These are phyloP conservation scores for Chromis chromis DNA, from an alignment of 2,797 vertebrate species.

Conservation along the genomic window DNA sequence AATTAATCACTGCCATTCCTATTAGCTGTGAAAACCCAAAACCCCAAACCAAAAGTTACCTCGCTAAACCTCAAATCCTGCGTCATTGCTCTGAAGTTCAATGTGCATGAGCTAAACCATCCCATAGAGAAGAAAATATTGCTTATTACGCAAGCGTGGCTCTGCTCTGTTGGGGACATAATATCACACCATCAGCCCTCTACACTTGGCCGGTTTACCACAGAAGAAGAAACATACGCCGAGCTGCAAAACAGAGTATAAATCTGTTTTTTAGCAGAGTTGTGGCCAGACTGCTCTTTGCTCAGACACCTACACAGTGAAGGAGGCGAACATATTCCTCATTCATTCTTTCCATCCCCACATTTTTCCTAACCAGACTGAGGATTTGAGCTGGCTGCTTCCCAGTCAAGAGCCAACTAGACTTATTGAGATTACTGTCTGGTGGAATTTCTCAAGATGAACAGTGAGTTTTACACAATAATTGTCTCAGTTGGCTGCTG, in stretches of 20 bases:
- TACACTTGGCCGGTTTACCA: not conserved
- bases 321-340: slow-evolving; percentile 9
- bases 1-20: too few relatives aligned
- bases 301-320: slow-evolving; percentile 46
- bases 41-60: too few relatives aligned
- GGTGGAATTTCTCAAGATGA: not conserved
- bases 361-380: slow-evolving; percentile 47
- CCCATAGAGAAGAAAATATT: too few relatives aligned
- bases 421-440: not conserved
- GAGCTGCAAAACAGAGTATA: not conserved
- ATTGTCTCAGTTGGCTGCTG: too few relatives aligned
- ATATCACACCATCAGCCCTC: too few relatives aligned
- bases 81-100: too few relatives aligned
- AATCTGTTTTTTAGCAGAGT: slow-evolving; percentile 10
- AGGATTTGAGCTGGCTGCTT: slow-evolving; percentile 21
- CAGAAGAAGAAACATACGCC: not conserved
- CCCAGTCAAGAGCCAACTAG: slow-evolving; percentile 21
- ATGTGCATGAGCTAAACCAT: too few relatives aligned
- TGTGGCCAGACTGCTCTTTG: slow-evolving; percentile 17
- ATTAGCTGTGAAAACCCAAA: too few relatives aligned
- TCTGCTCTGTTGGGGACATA: not conserved
- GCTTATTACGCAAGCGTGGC: too few relatives aligned
- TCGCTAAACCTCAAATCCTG: too few relatives aligned
- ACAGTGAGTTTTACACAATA: too few relatives aligned
- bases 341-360: slow-evolving; percentile 56